phyloP scores from a whole-genome alignment of 2,888 invertebrate genomes.

The Cenopis cana region DNA sequence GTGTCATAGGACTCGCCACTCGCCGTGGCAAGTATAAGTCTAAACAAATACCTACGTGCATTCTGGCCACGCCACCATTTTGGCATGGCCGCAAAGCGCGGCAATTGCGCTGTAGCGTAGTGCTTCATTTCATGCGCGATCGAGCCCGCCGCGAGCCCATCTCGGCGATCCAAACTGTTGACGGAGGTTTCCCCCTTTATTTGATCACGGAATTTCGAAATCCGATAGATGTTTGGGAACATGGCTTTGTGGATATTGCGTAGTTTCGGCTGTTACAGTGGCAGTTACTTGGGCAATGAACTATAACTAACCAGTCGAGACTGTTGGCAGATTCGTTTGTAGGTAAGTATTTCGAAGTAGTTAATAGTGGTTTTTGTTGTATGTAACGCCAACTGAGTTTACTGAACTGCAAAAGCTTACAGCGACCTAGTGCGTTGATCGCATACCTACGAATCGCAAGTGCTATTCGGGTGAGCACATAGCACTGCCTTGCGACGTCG shows the following conservation, averaged over 20 bases:
- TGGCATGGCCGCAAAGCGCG: conserved; percentile 4
- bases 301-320: too few species aligned
- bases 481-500: too few species aligned
- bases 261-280: conserved; percentile 13
- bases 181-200: background rate
- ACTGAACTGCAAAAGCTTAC: too few species aligned
- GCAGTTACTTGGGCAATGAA: background rate
- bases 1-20: too few species aligned
- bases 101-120: background rate
- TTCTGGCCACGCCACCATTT: background rate
- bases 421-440: background rate
- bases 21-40: too few species aligned
- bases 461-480: background rate
- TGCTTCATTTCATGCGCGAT: conserved; percentile 33
- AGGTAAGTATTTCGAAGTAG: too few species aligned
- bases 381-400: background rate
- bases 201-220: conserved; percentile 30
- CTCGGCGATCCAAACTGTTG: conserved; percentile 27
- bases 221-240: background rate
- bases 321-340: too few species aligned
- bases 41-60: background rate
- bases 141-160: conserved; percentile 25
- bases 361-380: conserved; percentile 1
- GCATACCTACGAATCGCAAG: background rate
- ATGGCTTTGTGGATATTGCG: conserved; percentile 12